Percentiles rank a stretch among this genome's conserved stretches.
These are phyloP conservation scores for Tetropium fuscum DNA, from an alignment of 2,888 invertebrate genomes.

Conservation along the genomic window DNA sequence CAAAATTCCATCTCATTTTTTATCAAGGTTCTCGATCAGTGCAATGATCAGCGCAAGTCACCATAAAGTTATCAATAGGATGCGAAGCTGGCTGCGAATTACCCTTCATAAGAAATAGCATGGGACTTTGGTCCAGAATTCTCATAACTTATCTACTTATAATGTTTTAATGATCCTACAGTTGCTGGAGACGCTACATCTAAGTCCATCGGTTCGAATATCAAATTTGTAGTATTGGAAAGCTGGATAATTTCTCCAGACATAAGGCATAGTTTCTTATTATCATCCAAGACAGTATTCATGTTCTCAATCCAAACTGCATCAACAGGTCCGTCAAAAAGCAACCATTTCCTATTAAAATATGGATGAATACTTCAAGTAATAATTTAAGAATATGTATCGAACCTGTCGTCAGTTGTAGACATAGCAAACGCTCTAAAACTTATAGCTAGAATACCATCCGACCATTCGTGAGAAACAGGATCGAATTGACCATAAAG, in stretches of 20 bases:
- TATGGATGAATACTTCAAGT: too few relatives aligned
- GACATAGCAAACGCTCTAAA: conserved; percentile 85
- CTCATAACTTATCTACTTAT: too few relatives aligned
- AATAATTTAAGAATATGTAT: conserved; percentile 43
- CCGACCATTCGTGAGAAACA: conserved; percentile 95
- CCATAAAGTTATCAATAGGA: too few relatives aligned
- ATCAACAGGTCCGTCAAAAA: conserved; percentile 97
- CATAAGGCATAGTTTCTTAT: conserved; percentile 97
- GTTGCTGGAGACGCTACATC: conserved; percentile 95
- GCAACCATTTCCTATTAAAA: conserved; percentile 85
- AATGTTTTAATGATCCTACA: too few relatives aligned
- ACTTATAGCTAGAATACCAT: conserved; percentile 87
- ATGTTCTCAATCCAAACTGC: conserved; percentile 98
- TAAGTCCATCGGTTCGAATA: conserved; percentile 96
- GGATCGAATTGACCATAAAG: conserved; percentile 95
- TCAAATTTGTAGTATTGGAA: conserved; percentile 87
- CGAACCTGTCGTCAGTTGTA: conserved; percentile 75
- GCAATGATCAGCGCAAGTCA: too few relatives aligned
- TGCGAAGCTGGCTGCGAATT: too few relatives aligned
- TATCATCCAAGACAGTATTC: conserved; percentile 96
- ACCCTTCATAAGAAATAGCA: too few relatives aligned
- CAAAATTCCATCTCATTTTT: too few relatives aligned
- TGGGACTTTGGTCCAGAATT: too few relatives aligned
- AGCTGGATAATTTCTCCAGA: conserved; percentile 97
- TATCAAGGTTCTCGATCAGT: too few relatives aligned